These are phyloP conservation scores for Empidonax alnorum DNA, from an alignment of 2,113 vertebrate species.

Conservation along the genomic window DNA sequence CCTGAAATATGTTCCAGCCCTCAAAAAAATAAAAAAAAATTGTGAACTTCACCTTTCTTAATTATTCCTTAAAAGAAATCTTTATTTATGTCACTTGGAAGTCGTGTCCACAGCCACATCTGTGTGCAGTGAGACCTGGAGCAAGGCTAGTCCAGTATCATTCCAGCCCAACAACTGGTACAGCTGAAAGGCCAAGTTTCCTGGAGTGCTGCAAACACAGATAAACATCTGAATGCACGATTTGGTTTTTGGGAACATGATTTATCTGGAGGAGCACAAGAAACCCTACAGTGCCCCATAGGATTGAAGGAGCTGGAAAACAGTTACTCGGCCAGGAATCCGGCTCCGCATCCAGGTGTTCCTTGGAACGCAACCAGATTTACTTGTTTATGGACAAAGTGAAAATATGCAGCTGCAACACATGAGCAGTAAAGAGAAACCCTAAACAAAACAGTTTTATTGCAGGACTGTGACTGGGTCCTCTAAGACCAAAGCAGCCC, in stretches of 20 bases:
- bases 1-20: neutral
- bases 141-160: neutral
- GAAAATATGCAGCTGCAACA: neutral
- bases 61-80: neutral
- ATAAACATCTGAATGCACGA: neutral
- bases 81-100: neutral
- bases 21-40: neutral
- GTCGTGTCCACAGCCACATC: neutral
- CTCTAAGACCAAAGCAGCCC: neutral
- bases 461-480: neutral
- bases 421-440: neutral
- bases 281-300: neutral
- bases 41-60: neutral
- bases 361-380: neutral
- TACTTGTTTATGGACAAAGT: neutral
- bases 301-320: neutral
- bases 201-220: neutral
- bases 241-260: neutral
- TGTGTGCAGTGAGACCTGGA: neutral
- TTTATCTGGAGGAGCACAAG: neutral
- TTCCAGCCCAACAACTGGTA: neutral
- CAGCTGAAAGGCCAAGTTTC: neutral
- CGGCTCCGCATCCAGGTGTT: constrained; percentile 26
- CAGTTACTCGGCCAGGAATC: neutral
- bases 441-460: neutral